Percentiles rank a stretch among this genome's conserved stretches.
Conservation (phyloP, 1,140 invertebrate genomes). For the Rhizoglyphus robini region DNA sequence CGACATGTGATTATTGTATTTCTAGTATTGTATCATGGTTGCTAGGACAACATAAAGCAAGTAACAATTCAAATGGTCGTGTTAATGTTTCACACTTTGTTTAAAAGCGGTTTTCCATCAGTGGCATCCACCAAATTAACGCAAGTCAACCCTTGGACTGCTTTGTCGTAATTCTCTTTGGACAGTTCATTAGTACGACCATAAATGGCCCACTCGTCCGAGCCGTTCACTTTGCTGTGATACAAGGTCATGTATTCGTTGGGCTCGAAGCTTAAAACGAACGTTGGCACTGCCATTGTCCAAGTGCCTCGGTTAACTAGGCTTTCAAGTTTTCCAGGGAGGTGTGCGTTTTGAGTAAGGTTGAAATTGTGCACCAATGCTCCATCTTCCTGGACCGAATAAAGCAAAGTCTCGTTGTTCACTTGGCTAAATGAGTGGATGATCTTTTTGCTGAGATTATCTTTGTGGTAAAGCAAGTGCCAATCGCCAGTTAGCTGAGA, state of each 20-base stretch:
- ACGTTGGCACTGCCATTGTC: neutral
- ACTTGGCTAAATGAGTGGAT: neutral
- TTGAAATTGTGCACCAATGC: neutral
- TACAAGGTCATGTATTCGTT: conserved; percentile 2
- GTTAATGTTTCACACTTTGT: no score
- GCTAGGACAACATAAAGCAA: no score
- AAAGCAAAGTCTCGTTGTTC: neutral
- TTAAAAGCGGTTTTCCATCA: no score
- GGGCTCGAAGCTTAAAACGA: neutral
- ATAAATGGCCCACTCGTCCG: conserved; percentile 1
- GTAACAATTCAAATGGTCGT: no score
- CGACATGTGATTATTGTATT: no score
- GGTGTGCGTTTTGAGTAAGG: neutral
- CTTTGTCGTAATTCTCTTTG: neutral
- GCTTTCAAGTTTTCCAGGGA: neutral
- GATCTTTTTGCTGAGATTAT: neutral
- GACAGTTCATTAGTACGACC: neutral
- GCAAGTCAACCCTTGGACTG: neutral
- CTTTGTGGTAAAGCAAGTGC: neutral
- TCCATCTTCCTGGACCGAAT: neutral
- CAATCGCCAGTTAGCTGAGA: neutral
- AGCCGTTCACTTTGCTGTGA: neutral
- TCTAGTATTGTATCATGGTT: no score
- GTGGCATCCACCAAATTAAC: neutral
- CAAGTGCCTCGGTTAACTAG: neutral